Percentiles rank a stretch among this genome's conserved stretches.
These are phyloP conservation scores for Torymus texanus DNA, from an alignment of 2,888 invertebrate species.

Conservation along the genomic window DNA sequence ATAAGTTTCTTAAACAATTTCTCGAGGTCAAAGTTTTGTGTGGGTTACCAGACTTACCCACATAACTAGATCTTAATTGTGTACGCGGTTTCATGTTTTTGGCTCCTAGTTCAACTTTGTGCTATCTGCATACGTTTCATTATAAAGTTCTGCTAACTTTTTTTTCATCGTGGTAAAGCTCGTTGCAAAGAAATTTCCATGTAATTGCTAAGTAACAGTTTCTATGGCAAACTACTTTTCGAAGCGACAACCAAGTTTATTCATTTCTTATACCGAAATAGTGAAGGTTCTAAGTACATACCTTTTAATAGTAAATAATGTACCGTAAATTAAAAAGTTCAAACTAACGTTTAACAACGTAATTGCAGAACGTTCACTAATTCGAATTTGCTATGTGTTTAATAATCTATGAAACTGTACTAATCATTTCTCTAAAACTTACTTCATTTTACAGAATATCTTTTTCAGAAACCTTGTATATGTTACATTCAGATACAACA, in stretches of 20 bases:
- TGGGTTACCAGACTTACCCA: too few species aligned
- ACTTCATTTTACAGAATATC: conserved; percentile 32
- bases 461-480: conserved; percentile 31
- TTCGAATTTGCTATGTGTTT: not conserved
- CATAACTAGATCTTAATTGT: too few species aligned
- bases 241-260: conserved; percentile 19
- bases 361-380: conserved; percentile 2
- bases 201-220: not conserved
- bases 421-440: conserved; percentile 12
- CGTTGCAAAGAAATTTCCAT: conserved; percentile 13
- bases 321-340: too few species aligned
- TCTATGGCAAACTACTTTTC: not conserved
- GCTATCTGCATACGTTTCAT: too few species aligned
- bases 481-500: conserved; percentile 12
- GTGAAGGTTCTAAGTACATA: not conserved
- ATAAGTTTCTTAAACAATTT: too few species aligned
- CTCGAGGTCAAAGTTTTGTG: too few species aligned
- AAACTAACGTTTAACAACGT: too few species aligned
- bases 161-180: not conserved
- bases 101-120: too few species aligned
- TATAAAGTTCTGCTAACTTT: too few species aligned
- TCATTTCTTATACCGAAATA: conserved; percentile 10
- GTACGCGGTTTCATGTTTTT: too few species aligned
- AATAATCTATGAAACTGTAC: not conserved
- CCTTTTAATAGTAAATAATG: too few species aligned